A percentile compares a stretch with the other conserved stretches of the same genome.
Conservation (phyloP, 2,888 invertebrate species). For the Alsophila aescularia region DNA sequence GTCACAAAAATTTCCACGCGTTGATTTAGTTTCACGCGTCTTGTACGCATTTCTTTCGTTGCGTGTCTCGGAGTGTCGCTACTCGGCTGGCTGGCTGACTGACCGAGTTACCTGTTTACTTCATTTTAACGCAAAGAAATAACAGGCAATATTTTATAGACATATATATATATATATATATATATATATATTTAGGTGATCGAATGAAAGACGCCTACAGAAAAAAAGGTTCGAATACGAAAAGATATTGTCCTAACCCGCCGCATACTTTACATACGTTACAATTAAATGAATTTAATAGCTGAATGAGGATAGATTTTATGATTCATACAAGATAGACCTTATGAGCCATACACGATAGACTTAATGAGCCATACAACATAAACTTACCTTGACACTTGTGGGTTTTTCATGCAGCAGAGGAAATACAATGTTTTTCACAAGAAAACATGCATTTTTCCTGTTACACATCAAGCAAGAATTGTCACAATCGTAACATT, state of each 20-base stretch:
- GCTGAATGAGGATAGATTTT: no score
- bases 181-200: background rate
- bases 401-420: no score
- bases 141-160: background rate
- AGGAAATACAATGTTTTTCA: background rate
- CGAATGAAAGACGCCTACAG: background rate
- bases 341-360: no score
- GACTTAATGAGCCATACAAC: no score
- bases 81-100: slow-evolving; percentile 40
- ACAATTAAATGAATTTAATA: no score
- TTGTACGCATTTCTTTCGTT: slow-evolving; percentile 9
- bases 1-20: background rate
- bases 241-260: no score
- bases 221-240: no score
- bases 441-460: background rate
- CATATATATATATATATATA: no score
- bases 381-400: no score
- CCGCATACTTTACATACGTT: no score
- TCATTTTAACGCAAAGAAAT: slow-evolving; percentile 22
- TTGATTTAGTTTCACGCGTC: slow-evolving; percentile 1
- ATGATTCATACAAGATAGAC: no score
- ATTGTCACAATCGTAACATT: background rate
- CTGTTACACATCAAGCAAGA: background rate
- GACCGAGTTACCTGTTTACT: slow-evolving; percentile 46
- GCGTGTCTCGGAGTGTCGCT: slow-evolving; percentile 10